These are phyloP conservation scores for Glaucomys volans DNA, from an alignment of 2,113 vertebrate species.

Conservation along the genomic window DNA sequence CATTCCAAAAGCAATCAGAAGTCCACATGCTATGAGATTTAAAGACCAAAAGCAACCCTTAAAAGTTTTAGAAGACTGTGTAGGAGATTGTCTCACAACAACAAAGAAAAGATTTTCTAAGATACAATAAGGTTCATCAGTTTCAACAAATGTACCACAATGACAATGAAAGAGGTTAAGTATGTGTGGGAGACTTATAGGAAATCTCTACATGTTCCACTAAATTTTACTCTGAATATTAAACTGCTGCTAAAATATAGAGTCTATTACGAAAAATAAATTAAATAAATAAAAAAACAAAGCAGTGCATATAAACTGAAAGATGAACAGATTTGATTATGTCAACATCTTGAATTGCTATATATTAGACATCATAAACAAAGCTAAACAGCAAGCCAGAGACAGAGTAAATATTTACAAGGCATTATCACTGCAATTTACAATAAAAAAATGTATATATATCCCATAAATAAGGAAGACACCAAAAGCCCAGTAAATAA, in stretches of 20 bases:
- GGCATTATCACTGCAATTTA: neutral
- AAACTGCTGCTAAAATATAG: conserved; percentile 17
- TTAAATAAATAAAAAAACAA: neutral
- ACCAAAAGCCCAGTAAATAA: conserved; percentile 23
- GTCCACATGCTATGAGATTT: neutral
- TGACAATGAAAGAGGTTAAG: neutral
- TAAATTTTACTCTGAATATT: neutral
- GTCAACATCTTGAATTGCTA: conserved; percentile 10
- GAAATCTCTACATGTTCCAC: neutral
- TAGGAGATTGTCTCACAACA: neutral
- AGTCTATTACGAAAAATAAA: neutral
- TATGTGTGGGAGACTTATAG: too few species aligned
- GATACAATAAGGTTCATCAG: neutral
- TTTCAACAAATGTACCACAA: neutral
- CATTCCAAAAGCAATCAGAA: neutral
- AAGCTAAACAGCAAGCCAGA: conserved; percentile 47
- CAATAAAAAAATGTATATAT: conserved; percentile 15
- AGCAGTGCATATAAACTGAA: neutral
- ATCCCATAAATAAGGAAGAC: conserved; percentile 4
- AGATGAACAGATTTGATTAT: neutral
- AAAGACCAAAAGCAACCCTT: neutral
- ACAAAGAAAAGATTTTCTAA: conserved; percentile 4
- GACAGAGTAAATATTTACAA: neutral
- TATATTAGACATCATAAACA: neutral
- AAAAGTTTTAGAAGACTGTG: conserved; percentile 9